phyloP scores from a whole-genome alignment of 2,113 vertebrate species.

The Manacus vitellinus region DNA sequence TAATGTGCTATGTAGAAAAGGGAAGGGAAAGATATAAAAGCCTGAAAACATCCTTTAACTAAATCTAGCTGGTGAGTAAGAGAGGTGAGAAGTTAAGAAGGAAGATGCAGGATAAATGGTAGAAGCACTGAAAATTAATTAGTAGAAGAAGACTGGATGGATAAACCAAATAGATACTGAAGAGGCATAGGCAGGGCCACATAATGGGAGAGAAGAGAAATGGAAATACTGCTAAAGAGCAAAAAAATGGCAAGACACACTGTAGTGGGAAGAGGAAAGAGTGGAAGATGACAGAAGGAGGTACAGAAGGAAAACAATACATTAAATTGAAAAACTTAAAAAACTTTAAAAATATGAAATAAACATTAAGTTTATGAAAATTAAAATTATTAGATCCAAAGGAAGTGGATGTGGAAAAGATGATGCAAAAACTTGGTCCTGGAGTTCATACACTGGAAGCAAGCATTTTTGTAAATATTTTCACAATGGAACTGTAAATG shows the following conservation, averaged over 20 bases:
- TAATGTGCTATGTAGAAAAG: not conserved
- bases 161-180: not conserved
- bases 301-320: not conserved
- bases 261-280: not conserved
- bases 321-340: not conserved
- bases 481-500: not conserved
- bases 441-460: not conserved
- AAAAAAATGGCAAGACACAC: not conserved
- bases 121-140: not conserved
- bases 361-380: not conserved
- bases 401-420: not conserved
- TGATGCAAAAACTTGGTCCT: not conserved
- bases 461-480: not conserved
- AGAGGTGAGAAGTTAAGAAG: not conserved
- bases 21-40: not conserved
- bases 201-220: not conserved
- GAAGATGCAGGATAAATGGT: not conserved
- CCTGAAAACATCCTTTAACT: not conserved
- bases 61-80: not conserved
- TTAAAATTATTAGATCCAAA: not conserved
- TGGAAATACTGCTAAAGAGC: not conserved
- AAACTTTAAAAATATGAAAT: not conserved
- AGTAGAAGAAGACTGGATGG: not conserved
- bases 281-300: not conserved
- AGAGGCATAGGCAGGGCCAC: not conserved